Evolutionary conservation across 1,140 invertebrate genomes (phyloP), one percentile per base, ranked within the genome.

Genomic region (Epicauta chinensis): DNA sequence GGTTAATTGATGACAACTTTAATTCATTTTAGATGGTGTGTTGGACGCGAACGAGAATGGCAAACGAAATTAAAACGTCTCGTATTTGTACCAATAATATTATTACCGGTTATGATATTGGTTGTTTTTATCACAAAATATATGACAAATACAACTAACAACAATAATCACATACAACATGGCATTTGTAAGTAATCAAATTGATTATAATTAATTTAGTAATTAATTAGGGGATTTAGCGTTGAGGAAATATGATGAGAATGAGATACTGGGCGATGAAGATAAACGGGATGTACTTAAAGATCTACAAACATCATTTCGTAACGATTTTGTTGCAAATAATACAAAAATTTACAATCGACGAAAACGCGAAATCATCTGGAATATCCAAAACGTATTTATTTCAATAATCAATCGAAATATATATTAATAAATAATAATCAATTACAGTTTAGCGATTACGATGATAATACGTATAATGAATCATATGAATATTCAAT

Each of bases 21-120:
- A 23, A 23, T 23, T 23, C 23, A 45, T 58, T 65, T 51, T 50
- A 66, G 64, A 43, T 66, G 66, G 66, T 67, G 63, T 42, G 55
- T 68, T 29, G 66, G 66, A 23, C 55, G 59, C 9, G 60, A 65
- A 51, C 54, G 56, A 39, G 45, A 53, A n/a, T 68, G 66, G 66
- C 54, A 51, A 50, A 49, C 39, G 16, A 62, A 62, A 45, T 34
- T 68, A 5, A 67, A 67, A 51, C 46, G 56, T 23, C 42, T 68
- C 9, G 57, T 61, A 11, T 59, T 68, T 47, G 13, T 68, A n/a
- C 65, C 65, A 10, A 44, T 63, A 15, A 55, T 66, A 37, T 48
- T 68, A 12, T 34, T 68, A 35, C 34, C 58, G 3, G 14, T 64
- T 11, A 55, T 62, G 3, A 37, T 67, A 34, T 46, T 62, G 9